phyloP scores from a whole-genome alignment of 2,888 invertebrate species.

The Charanyca ferruginea region DNA sequence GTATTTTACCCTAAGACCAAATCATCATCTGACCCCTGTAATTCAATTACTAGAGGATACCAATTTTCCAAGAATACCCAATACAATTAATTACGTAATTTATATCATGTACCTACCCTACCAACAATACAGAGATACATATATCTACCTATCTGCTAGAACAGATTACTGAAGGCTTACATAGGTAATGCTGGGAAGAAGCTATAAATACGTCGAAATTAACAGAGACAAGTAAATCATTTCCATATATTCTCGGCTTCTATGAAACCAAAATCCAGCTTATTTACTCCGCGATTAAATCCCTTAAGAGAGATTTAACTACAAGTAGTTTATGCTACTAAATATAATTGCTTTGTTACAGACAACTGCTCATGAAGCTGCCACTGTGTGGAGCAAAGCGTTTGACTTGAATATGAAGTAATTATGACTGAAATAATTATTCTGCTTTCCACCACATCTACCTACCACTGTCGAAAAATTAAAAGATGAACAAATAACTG shows the following conservation, averaged over 20 bases:
- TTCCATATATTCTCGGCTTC: slow-evolving; percentile 4
- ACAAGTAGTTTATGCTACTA: slow-evolving; percentile 39
- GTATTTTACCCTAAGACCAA: slow-evolving; percentile 32
- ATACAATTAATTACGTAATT: slow-evolving; percentile 24
- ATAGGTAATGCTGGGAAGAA: not conserved
- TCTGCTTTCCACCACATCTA: slow-evolving; percentile 10
- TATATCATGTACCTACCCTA: not conserved
- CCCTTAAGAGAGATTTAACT: slow-evolving; percentile 37
- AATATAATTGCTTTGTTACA: slow-evolving; percentile 45
- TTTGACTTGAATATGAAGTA: slow-evolving; percentile 29
- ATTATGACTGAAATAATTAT: slow-evolving; percentile 28
- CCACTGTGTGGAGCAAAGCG: slow-evolving; percentile 9
- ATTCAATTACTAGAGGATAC: slow-evolving; percentile 33
- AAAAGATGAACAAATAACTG: too few species aligned
- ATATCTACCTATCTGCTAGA: not conserved
- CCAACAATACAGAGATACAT: not conserved
- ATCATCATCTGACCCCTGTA: slow-evolving; percentile 44
- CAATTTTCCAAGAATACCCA: slow-evolving; percentile 24
- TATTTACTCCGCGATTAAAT: slow-evolving; percentile 45
- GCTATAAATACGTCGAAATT: not conserved
- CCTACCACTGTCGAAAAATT: not conserved
- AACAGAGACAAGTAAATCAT: not conserved
- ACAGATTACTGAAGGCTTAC: slow-evolving; percentile 23
- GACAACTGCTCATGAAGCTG: slow-evolving; percentile 34
- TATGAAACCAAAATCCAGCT: slow-evolving; percentile 29